phyloP scores from a whole-genome alignment of 2,888 invertebrate species.

The Eudasyphora cyanicolor region DNA sequence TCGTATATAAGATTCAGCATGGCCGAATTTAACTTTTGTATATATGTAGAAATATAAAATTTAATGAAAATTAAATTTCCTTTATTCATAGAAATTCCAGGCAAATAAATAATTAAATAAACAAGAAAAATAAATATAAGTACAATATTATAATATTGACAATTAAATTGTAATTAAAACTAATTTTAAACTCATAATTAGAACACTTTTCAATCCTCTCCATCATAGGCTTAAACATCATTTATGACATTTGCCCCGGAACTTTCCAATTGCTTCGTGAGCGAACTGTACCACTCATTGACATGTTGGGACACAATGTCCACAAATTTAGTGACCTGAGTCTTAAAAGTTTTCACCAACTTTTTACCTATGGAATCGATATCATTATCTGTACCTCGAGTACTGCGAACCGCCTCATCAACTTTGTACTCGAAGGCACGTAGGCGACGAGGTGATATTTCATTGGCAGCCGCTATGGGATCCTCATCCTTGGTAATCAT shows the following conservation, averaged over 20 bases:
- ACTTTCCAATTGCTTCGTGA: slow-evolving; percentile 68
- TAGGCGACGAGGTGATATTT: slow-evolving; percentile 32
- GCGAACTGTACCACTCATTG: slow-evolving; percentile 75
- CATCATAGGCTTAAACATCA: slow-evolving; percentile 5
- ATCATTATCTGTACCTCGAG: background rate
- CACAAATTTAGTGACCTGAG: slow-evolving; percentile 73
- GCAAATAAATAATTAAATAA: no score
- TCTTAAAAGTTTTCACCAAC: slow-evolving; percentile 71
- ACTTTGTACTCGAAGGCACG: slow-evolving; percentile 50
- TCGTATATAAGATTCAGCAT: no score
- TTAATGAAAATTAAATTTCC: no score
- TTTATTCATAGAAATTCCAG: no score
- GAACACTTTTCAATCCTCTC: background rate
- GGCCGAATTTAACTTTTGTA: no score
- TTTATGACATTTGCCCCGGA: background rate
- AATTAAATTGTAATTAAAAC: background rate
- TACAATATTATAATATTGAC: no score
- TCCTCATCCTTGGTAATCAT: slow-evolving; percentile 71
- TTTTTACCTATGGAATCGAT: slow-evolving; percentile 61
- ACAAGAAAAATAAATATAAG: no score
- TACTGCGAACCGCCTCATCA: slow-evolving; percentile 46
- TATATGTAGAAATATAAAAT: no score
- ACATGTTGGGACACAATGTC: slow-evolving; percentile 75
- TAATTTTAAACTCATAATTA: background rate
- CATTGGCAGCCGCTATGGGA: slow-evolving; percentile 45